These are phyloP conservation scores for Philopotamus ludificatus DNA, from an alignment of 1,140 invertebrate species.

Conservation along the genomic window DNA sequence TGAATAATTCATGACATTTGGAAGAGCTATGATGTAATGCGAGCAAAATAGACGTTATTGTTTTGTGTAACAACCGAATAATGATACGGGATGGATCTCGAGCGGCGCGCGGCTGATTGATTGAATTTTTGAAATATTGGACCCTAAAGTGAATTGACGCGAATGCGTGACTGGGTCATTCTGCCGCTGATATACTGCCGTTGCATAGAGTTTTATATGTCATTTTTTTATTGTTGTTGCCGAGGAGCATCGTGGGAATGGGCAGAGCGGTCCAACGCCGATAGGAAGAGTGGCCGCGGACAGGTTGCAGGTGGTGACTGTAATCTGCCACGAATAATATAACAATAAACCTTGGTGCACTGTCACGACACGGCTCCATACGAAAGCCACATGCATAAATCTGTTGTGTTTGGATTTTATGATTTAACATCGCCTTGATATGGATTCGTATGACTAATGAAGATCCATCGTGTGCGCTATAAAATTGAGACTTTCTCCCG, in stretches of 20 bases:
- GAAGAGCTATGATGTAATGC: slow-evolving; percentile 23
- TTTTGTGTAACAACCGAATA: slow-evolving; percentile 25
- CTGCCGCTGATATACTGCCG: background rate
- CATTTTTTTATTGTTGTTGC: background rate
- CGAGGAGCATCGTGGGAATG: background rate
- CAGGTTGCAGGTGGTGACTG: slow-evolving; percentile 25
- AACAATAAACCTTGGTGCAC: slow-evolving; percentile 40
- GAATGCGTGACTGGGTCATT: no score
- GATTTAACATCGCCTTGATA: background rate
- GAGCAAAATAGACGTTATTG: slow-evolving; percentile 17
- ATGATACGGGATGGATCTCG: background rate
- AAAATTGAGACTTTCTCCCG: no score
- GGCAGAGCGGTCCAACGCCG: background rate
- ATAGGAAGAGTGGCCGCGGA: background rate
- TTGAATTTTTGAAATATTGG: no score
- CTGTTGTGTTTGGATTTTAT: background rate
- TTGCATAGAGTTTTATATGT: background rate
- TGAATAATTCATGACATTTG: slow-evolving; percentile 37
- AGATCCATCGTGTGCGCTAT: background rate
- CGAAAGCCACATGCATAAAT: slow-evolving; percentile 15
- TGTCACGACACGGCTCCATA: slow-evolving; percentile 32
- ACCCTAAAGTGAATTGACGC: no score
- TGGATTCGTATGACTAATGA: background rate
- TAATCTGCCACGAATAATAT: slow-evolving; percentile 39
- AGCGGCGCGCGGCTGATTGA: background rate